Percentiles rank a stretch among this genome's conserved stretches.
These are phyloP conservation scores for Chrysotoxum bicinctum DNA, from an alignment of 2,888 invertebrate genomes.

Conservation along the genomic window DNA sequence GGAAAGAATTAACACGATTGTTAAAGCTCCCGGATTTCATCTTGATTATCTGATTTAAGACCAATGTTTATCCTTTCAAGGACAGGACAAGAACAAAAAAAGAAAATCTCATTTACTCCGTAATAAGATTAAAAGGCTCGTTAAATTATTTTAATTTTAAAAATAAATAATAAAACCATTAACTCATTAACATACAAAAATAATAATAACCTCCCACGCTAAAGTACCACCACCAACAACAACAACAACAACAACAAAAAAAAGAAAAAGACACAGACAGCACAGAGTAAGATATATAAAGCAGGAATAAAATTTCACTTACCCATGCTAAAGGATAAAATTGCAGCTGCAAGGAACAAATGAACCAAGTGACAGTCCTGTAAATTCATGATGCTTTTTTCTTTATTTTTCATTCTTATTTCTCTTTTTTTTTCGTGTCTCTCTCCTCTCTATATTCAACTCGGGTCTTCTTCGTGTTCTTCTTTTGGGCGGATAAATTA, in stretches of 20 bases:
- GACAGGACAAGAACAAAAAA: no score
- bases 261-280: background rate
- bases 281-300: background rate
- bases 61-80: background rate
- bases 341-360: slow-evolving; percentile 66
- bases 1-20: background rate
- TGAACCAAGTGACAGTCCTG: slow-evolving; percentile 67
- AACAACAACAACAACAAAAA: background rate
- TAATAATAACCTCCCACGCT: background rate
- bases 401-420: slow-evolving; percentile 50
- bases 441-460: slow-evolving; percentile 25
- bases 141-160: background rate
- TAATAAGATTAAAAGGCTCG: background rate
- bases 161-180: background rate
- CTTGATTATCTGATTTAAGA: background rate
- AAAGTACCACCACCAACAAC: background rate
- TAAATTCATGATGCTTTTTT: slow-evolving; percentile 62
- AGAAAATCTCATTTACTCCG: background rate
- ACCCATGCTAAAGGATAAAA: slow-evolving; percentile 64
- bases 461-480: background rate
- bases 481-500: slow-evolving; percentile 24
- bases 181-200: background rate
- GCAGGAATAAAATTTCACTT: slow-evolving; percentile 45
- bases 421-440: background rate
- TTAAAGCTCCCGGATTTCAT: no score